Evolutionary conservation across 2,888 invertebrate species (phyloP), one percentile per base, ranked within the genome.

Genomic region (Drosophila koepferae): DNA sequence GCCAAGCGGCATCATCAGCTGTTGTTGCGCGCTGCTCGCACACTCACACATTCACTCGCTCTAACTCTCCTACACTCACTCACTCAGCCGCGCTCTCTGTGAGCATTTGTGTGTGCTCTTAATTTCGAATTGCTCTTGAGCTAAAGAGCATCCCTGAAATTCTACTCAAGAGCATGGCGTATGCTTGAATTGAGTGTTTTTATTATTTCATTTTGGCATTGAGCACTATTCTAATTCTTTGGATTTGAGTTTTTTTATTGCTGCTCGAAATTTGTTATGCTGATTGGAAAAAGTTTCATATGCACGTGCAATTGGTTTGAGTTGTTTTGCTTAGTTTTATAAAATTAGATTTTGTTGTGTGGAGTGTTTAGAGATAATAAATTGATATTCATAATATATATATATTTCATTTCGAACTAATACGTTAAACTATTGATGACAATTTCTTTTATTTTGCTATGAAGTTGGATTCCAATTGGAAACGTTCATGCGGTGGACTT

Each of bases 1-100:
- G 65, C 31, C 49, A 43, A 55, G 71, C 68, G 38, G 62, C 63
- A 54, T 43, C 58, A 59, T 72, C 74, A 73, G 74, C 64, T 78
- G 77, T 77, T 76, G 56, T 59, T 60, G 28, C 10, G 20, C 23
- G 48, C 59, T 40, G 44, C 49, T 20, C 43, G 28, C 49, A 9
- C 34, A 38, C 53, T 18, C 36, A 14, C 36, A 34, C 14, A 34
- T 3, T 7, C 23, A 20, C 14, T 8, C 16, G 9, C 4, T n/a
- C 4, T 2, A 12, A 8, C 20, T 20, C 23, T 16, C 48, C 9
- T 16, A 9, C 31, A 1, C 18, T 1, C 16, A n/a, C 6, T 3
- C 14, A n/a, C 62, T 72, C 9, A 10, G 16, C 7, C 23, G 28
- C 4, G 4, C 16, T 1, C 72, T 69, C n/a, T 1, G 31, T n/a